phyloP scores from a whole-genome alignment of 2,888 invertebrate genomes.

The Melikaiella ostensackeni region DNA sequence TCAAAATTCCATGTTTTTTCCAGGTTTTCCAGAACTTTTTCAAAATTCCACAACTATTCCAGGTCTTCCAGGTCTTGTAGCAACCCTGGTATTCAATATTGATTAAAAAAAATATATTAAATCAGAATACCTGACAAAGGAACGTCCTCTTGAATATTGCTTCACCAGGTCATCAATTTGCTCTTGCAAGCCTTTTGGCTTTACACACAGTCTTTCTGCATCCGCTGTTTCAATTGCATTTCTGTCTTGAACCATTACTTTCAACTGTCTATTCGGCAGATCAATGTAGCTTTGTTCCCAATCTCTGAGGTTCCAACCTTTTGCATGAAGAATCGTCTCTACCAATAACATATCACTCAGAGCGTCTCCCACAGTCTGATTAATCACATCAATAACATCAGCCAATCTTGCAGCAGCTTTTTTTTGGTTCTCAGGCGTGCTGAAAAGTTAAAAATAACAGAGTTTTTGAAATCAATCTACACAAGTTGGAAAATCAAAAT shows the following conservation, averaged over 20 bases:
- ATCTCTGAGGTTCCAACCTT: slow-evolving; percentile 87
- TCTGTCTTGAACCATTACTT: slow-evolving; percentile 93
- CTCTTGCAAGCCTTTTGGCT: slow-evolving; percentile 90
- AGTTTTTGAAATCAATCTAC: neutral
- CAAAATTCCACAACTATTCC: too few species aligned
- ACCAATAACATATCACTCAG: slow-evolving; percentile 96
- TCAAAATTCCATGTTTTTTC: too few species aligned
- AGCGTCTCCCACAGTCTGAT: slow-evolving; percentile 98
- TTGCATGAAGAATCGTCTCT: slow-evolving; percentile 91
- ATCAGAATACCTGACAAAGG: slow-evolving; percentile 88
- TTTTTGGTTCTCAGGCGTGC: slow-evolving; percentile 52
- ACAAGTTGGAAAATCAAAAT: neutral
- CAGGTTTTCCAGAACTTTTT: too few species aligned
- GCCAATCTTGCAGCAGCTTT: slow-evolving; percentile 82
- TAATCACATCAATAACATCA: slow-evolving; percentile 89
- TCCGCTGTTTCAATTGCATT: slow-evolving; percentile 91
- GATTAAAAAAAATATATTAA: neutral
- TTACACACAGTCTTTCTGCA: slow-evolving; percentile 89
- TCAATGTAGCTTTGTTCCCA: slow-evolving; percentile 93
- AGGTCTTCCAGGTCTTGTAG: too few species aligned
- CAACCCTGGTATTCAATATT: neutral
- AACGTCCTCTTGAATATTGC: slow-evolving; percentile 85
- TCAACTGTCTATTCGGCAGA: slow-evolving; percentile 91
- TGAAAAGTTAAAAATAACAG: slow-evolving; percentile 46
- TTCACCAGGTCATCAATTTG: slow-evolving; percentile 86